Base-by-base conservation (phyloP, 2,888 invertebrate genomes). In the Meganola albula region DNA sequence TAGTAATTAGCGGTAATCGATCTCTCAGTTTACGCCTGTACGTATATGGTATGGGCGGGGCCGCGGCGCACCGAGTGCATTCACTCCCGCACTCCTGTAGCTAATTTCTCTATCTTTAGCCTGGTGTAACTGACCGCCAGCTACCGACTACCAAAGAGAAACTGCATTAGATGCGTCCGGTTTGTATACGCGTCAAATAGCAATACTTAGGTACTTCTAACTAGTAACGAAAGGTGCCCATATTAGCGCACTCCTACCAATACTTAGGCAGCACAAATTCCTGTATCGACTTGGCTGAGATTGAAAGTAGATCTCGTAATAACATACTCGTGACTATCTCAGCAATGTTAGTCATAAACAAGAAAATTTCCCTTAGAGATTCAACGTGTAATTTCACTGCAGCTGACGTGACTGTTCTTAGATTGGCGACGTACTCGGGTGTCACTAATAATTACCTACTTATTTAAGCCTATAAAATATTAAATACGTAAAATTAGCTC, bases 91-190 rank as follows among this genome's bases (percentile, higher is more conserved):
- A 71, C 71, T 67, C 70, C 70, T 66, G 66, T 70, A 60, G 70
- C 76, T 84, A 83, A 84, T 83, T 85, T 82, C 80, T 84, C 84
- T 85, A 85, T 84, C 82, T 84, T 82, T 84, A 84, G 84, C 73
- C 63, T 72, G 74, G 77, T 67, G 75, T 85, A 78, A 84, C 74
- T 83, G 85, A 84, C 83, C 84, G 78, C 53, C 48, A 58, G 60
- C 69, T 72, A 62, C 67, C 32, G 50, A 61, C n/a, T n/a, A n/a
- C 71, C 58, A 61, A 70, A 74, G 79, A 78, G 79, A 82, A 80
- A 82, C 76, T 79, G 82, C 80, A 74, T 77, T 76, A 76, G 79
- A 77, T 67, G 75, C 76, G 71, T 77, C 78, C 77, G 80, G 80
- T 80, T 77, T 76, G 63, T 58, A 63, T 63, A 65, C 63, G 62